phyloP scores from a whole-genome alignment of 2,888 invertebrate species.

The Dorcus hopei region DNA sequence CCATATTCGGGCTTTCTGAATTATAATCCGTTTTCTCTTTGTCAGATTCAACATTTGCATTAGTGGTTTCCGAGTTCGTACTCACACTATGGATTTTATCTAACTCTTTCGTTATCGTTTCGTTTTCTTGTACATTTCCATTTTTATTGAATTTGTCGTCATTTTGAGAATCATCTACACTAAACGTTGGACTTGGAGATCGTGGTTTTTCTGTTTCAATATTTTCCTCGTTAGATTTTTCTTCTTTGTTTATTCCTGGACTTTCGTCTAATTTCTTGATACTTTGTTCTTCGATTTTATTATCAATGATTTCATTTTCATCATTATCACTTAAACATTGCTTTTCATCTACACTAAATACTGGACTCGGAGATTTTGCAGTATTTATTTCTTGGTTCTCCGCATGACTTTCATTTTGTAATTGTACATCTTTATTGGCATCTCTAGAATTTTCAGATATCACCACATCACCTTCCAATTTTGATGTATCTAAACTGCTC shows the following conservation, averaged over 20 bases:
- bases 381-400: not conserved
- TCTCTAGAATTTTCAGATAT: not conserved
- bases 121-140: not conserved
- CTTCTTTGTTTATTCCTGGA: not conserved
- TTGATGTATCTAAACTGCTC: not conserved
- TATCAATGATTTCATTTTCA: not conserved
- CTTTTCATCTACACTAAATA: not conserved
- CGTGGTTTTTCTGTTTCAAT: not conserved
- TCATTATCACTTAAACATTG: not conserved
- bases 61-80: not conserved
- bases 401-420: not conserved
- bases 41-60: not conserved
- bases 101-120: not conserved
- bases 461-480: not conserved
- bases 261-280: too few relatives aligned
- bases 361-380: slow-evolving; percentile 6
- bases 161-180: too few relatives aligned
- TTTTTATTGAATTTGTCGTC: not conserved
- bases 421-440: not conserved
- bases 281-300: slow-evolving; percentile 2
- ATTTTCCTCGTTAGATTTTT: not conserved
- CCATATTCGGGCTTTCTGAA: not conserved
- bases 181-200: too few relatives aligned
- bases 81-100: not conserved
- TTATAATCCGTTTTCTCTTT: not conserved